These are phyloP conservation scores for Pycnomerus fuliginosus DNA, from an alignment of 2,888 invertebrate genomes.

Conservation along the genomic window DNA sequence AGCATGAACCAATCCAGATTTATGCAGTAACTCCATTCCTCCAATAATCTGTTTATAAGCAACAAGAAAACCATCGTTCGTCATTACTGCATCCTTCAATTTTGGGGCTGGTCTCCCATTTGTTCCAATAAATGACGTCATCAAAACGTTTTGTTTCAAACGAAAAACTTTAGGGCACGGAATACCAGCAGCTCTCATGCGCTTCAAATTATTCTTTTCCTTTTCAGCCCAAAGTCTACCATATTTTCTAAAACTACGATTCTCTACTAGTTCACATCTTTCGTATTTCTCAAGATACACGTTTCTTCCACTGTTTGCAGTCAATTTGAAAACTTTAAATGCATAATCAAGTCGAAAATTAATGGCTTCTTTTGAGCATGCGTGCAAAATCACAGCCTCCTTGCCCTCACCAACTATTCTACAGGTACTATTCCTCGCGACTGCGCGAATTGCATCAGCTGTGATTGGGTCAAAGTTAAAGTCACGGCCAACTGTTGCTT, in stretches of 20 bases:
- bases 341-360: slow-evolving; percentile 77
- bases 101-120: slow-evolving; percentile 78
- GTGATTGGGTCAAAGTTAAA: no score
- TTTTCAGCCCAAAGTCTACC: slow-evolving; percentile 97
- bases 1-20: slow-evolving; percentile 87
- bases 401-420: slow-evolving; percentile 93
- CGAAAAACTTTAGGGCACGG: slow-evolving; percentile 81
- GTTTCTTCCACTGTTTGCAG: slow-evolving; percentile 91
- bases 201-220: slow-evolving; percentile 87
- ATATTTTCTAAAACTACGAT: slow-evolving; percentile 86
- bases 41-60: slow-evolving; percentile 64
- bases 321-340: slow-evolving; percentile 92
- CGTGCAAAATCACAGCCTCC: slow-evolving; percentile 93
- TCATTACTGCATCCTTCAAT: slow-evolving; percentile 70
- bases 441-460: no score
- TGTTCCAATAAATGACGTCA: slow-evolving; percentile 90
- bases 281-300: slow-evolving; percentile 93
- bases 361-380: slow-evolving; percentile 64
- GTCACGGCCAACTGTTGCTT: no score
- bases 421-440: slow-evolving; percentile 73
- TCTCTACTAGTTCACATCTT: slow-evolving; percentile 83
- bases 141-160: slow-evolving; percentile 80
- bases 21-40: slow-evolving; percentile 79
- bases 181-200: slow-evolving; percentile 76
- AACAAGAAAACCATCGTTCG: slow-evolving; percentile 57